phyloP scores from a whole-genome alignment of 2,888 invertebrate genomes.

The Noctuana brunneofusca region DNA sequence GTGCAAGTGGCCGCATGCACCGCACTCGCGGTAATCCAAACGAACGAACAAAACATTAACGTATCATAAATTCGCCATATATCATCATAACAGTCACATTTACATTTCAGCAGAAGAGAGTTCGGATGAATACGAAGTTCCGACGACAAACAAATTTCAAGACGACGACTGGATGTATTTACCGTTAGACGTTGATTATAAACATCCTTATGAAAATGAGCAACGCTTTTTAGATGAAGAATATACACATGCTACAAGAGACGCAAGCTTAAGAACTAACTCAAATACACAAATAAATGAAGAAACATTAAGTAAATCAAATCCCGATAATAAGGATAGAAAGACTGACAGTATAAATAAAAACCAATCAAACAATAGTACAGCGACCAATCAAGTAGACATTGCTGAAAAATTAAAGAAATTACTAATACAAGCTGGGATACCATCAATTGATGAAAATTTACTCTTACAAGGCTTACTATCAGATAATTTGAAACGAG shows the following conservation, averaged over 20 bases:
- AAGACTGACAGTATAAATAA: conserved; percentile 6
- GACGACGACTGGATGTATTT: conserved; percentile 77
- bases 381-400: conserved; percentile 42
- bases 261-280: conserved; percentile 28
- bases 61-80: conserved; percentile 54
- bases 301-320: conserved; percentile 2
- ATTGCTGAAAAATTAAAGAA: conserved; percentile 62
- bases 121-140: conserved; percentile 75
- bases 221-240: conserved; percentile 35
- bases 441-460: conserved; percentile 61
- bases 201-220: conserved; percentile 38
- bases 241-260: conserved; percentile 37
- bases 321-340: conserved; percentile 34
- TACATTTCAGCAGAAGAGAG: conserved; percentile 80
- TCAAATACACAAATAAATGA: conserved; percentile 13
- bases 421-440: conserved; percentile 62
- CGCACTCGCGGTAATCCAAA: conserved; percentile 73
- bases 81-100: conserved; percentile 73
- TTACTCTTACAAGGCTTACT: conserved; percentile 59
- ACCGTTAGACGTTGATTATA: conserved; percentile 52
- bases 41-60: conserved; percentile 59
- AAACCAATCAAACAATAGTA: not conserved
- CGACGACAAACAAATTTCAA: conserved; percentile 57
- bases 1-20: conserved; percentile 55
- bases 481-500: conserved; percentile 46